Base-by-base conservation (phyloP, 2,113 vertebrate species). In the Sapayoa aenigma region DNA sequence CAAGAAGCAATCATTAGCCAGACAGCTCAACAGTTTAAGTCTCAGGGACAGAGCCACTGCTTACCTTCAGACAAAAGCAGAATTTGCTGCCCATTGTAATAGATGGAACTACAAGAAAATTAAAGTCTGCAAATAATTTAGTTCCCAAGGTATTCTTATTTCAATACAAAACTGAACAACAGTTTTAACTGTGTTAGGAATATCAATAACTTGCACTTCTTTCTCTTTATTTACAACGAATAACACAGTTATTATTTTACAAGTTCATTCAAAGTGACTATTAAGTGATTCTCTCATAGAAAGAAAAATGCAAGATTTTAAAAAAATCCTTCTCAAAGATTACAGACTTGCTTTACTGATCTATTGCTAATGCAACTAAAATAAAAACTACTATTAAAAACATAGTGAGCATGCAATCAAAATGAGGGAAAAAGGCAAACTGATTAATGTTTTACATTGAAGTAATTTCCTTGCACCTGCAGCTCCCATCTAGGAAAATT, bases 381-480 rank as follows among this genome's bases (percentile, higher is more conserved):
- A 93, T 82, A 95, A 94, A 95, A 97, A 69, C n/a, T 92, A 92
- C 63, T 90, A 95, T 79, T 94, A 95, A 94, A 96, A 96, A 93
- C 28, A 78, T 81, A 93, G 47, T 41, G 24, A 90, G 46, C 31
- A 35, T 2, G 33, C 49, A 93, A 88, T 75, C 72, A 81, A 96
- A 94, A 95, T 46, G 42, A 86, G 79, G 62, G 46, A 25, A 66
- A 89, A 91, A 93, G 80, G 53, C 71, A 94, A 94, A 94, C 11
- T 93, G 87, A 97, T 95, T 95, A 87, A 95, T 95, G 87, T 88
- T 93, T 96, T 94, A 96, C 85, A 95, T 73, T 97, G 95, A 97
- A 96, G 97, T 95, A 49, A 97, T 97, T 97, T 97, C 96, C 95
- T 96, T 93, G 94, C 89, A 97, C 87, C 96, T 96, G 94, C 89